Conservation (phyloP, 2,113 vertebrate genomes). For the Eulacestoma nigropectus region DNA sequence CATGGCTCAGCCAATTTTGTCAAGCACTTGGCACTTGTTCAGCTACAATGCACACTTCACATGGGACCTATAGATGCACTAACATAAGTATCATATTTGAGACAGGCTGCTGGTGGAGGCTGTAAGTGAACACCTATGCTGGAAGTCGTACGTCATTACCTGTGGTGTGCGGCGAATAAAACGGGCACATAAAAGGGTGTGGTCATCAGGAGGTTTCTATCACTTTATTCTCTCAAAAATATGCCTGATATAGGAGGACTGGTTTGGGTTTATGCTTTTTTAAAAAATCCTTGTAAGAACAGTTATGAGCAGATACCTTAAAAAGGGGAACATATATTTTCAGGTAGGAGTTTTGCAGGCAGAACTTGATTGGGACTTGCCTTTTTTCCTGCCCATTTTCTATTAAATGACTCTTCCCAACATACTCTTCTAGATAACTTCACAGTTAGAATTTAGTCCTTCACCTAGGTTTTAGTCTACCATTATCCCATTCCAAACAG, state of each 20-base stretch:
- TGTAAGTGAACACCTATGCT: neutral
- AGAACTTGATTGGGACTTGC: neutral
- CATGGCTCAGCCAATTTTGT: neutral
- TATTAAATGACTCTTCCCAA: neutral
- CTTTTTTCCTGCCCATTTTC: neutral
- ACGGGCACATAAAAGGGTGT: neutral
- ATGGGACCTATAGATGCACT: neutral
- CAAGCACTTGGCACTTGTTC: neutral
- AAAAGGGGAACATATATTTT: neutral
- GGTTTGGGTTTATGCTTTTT: neutral
- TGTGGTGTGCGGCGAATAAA: neutral
- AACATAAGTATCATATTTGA: neutral
- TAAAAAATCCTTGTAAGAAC: neutral
- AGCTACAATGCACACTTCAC: neutral
- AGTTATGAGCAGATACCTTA: neutral
- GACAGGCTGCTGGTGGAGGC: neutral
- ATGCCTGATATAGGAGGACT: neutral
- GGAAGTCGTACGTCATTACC: neutral
- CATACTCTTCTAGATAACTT: neutral
- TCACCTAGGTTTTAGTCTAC: neutral
- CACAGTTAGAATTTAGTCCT: neutral
- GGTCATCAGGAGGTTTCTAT: neutral
- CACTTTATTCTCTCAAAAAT: neutral
- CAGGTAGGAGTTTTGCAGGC: neutral
- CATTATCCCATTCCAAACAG: neutral